Conservation (phyloP, 2,888 invertebrate species). For the Scaptomyza reducta region DNA sequence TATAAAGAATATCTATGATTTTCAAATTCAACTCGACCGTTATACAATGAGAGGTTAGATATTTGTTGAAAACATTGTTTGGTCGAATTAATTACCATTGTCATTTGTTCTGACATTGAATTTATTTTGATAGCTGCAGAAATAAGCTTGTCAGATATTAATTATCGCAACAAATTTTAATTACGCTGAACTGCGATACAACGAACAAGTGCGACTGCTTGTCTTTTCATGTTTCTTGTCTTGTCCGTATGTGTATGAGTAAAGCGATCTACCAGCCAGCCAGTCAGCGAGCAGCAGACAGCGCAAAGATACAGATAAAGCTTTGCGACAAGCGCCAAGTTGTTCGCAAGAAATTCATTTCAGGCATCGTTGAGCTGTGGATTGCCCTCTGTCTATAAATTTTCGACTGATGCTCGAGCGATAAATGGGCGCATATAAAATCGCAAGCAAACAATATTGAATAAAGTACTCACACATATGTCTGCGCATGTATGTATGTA, state of each 20-base stretch:
- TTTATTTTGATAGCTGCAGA: slow-evolving; percentile 65
- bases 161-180: slow-evolving; percentile 75
- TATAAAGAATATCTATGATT: neutral
- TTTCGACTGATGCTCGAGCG: slow-evolving; percentile 59
- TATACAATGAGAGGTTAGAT: neutral
- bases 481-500: neutral
- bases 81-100: slow-evolving; percentile 11
- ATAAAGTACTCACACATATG: slow-evolving; percentile 9
- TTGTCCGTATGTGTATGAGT: slow-evolving; percentile 24
- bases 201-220: slow-evolving; percentile 40
- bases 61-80: neutral
- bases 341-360: slow-evolving; percentile 67
- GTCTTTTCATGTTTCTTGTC: neutral
- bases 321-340: slow-evolving; percentile 24
- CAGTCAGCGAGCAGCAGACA: slow-evolving; percentile 29
- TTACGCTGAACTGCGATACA: slow-evolving; percentile 55
- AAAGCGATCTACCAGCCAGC: slow-evolving; percentile 48
- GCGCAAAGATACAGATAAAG: slow-evolving; percentile 30
- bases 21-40: slow-evolving; percentile 8
- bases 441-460: slow-evolving; percentile 35
- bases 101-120: slow-evolving; percentile 54
- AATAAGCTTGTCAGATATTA: slow-evolving; percentile 73
- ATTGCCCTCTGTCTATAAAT: slow-evolving; percentile 59
- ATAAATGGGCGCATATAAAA: no score
- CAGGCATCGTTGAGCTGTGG: slow-evolving; percentile 63